These are phyloP conservation scores for Mormyrus proboscirostris DNA, from an alignment of 2,797 vertebrate species.

Conservation along the genomic window DNA sequence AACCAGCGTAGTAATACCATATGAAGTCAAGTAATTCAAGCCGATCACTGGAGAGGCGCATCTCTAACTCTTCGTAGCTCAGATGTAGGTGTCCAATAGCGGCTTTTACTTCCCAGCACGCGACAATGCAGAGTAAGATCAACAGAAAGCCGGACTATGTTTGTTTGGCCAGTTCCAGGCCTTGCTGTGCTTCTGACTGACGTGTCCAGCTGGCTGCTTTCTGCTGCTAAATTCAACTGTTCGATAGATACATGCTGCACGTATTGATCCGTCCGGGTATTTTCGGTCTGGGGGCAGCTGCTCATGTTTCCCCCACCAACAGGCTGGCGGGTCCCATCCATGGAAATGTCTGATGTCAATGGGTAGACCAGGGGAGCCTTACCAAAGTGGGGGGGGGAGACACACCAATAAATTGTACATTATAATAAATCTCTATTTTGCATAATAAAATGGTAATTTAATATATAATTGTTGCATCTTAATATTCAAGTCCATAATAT, in stretches of 20 bases:
- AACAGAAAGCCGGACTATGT: not conserved
- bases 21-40: not conserved
- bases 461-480: not conserved
- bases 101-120: not conserved
- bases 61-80: not conserved
- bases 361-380: not conserved
- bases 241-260: constrained; percentile 65
- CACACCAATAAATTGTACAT: not conserved
- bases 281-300: constrained; percentile 62
- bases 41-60: not conserved
- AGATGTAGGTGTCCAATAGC: not conserved
- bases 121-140: not conserved
- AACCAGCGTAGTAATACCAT: not conserved
- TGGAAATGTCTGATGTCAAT: constrained; percentile 12
- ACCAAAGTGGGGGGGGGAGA: not conserved
- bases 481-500: not conserved
- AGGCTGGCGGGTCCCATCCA: not conserved
- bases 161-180: constrained; percentile 14
- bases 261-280: constrained; percentile 69
- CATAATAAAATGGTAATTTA: not conserved
- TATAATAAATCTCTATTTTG: not conserved
- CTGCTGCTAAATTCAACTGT: constrained; percentile 39
- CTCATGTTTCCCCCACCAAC: constrained; percentile 62
- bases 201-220: constrained; percentile 40
- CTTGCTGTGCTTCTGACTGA: not conserved